Conservation (phyloP, 2,888 invertebrate genomes). For the Nemoura dubitans region DNA sequence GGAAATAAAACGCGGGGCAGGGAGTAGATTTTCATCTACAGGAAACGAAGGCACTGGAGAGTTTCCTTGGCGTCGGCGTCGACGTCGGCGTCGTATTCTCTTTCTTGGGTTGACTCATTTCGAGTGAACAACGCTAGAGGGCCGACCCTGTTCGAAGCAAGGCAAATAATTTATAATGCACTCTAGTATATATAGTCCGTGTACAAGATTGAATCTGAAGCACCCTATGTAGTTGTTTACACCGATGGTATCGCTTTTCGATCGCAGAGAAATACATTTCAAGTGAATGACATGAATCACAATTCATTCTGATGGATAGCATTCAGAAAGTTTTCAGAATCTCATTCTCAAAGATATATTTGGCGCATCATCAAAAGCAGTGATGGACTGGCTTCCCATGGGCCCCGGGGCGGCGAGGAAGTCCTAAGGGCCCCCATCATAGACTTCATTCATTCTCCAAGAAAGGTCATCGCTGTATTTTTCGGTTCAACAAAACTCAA, state of each 20-base stretch:
- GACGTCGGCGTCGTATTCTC: neutral
- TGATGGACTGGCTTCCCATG: too few relatives aligned
- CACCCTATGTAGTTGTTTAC: neutral
- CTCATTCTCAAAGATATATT: too few relatives aligned
- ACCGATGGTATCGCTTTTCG: neutral
- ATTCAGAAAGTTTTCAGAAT: neutral
- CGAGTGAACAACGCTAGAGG: neutral
- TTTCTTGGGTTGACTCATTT: neutral
- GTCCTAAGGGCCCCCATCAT: too few relatives aligned
- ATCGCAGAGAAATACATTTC: neutral
- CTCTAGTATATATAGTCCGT: neutral
- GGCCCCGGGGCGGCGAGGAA: too few relatives aligned
- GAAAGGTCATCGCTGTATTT: too few relatives aligned
- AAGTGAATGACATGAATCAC: neutral
- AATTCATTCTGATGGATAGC: neutral
- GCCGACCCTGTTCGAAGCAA: neutral
- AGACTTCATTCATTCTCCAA: too few relatives aligned
- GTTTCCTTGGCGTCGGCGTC: conserved; percentile 4
- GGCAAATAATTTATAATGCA: neutral
- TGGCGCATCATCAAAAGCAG: too few relatives aligned
- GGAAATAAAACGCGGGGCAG: neutral
- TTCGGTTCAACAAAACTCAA: too few relatives aligned
- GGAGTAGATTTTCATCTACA: neutral
- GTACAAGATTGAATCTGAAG: neutral
- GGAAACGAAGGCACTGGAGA: neutral